phyloP scores from a whole-genome alignment of 1,140 invertebrate genomes.

The Bombus confusus region DNA sequence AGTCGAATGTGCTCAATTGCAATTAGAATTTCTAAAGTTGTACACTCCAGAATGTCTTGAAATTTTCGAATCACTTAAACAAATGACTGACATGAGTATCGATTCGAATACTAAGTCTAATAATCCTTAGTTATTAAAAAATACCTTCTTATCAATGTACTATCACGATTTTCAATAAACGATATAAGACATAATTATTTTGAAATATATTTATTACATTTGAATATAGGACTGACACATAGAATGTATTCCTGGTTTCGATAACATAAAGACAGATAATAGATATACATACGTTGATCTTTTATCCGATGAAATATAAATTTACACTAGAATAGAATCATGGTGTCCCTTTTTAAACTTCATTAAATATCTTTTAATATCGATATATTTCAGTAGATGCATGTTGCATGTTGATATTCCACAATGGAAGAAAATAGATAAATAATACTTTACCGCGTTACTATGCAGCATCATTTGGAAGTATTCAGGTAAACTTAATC shows the following conservation, averaged over 20 bases:
- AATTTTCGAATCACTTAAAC: conserved; percentile 41
- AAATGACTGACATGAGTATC: background rate
- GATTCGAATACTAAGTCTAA: background rate
- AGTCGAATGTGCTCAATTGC: conserved; percentile 51
- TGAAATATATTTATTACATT: conserved; percentile 71
- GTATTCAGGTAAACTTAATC: background rate
- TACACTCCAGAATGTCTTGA: conserved; percentile 47
- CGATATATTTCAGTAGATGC: background rate
- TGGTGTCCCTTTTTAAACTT: background rate
- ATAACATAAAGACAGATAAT: conserved; percentile 61
- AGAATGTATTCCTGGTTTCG: conserved; percentile 49
- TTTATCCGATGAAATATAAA: conserved; percentile 47
- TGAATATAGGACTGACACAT: conserved; percentile 63
- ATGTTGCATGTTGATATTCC: background rate
- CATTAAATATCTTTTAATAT: background rate
- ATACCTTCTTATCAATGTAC: background rate
- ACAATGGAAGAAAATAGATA: background rate
- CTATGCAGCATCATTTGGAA: conserved; percentile 13
- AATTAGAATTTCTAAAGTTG: conserved; percentile 48
- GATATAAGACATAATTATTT: conserved; percentile 45
- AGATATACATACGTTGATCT: conserved; percentile 39
- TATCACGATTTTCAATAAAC: background rate
- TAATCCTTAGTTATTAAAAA: background rate
- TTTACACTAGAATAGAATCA: conserved; percentile 32
- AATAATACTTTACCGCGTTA: background rate